These are phyloP conservation scores for Cataglyphis cursor DNA, from an alignment of 2,888 invertebrate genomes.

Conservation along the genomic window DNA sequence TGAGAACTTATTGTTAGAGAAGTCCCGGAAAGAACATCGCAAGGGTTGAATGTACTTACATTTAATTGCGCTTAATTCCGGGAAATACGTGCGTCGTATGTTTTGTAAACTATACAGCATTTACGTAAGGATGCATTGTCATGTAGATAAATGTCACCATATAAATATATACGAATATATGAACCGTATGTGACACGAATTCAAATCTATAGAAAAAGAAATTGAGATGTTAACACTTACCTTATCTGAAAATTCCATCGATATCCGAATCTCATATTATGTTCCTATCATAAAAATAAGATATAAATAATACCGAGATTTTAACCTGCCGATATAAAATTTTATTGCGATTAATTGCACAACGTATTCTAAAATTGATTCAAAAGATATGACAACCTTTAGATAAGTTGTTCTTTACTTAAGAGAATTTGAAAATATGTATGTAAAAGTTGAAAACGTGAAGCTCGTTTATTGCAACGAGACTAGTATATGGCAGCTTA, in stretches of 20 bases:
- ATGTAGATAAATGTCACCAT: conserved; percentile 45
- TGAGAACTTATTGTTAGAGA: background rate
- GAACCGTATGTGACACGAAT: conserved; percentile 16
- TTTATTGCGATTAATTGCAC: background rate
- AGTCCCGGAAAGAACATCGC: background rate
- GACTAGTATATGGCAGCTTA: background rate
- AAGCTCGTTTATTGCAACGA: background rate
- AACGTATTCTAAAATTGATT: background rate
- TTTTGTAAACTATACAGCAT: conserved; percentile 22
- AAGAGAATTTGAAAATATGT: background rate
- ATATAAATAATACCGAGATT: background rate
- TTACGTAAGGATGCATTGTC: conserved; percentile 19
- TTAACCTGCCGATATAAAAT: no score
- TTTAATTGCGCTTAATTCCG: no score
- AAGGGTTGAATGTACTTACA: no score
- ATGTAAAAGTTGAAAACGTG: background rate
- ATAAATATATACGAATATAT: conserved; percentile 29
- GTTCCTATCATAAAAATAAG: background rate
- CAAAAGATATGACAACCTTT: background rate
- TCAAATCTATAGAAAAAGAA: conserved; percentile 15
- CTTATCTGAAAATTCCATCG: conserved; percentile 7
- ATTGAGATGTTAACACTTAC: background rate
- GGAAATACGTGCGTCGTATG: background rate
- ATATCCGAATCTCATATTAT: background rate
- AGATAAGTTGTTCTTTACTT: background rate